These are phyloP conservation scores for Gymnoscopelus microlampas DNA, from an alignment of 2,797 vertebrate genomes.

Conservation along the genomic window DNA sequence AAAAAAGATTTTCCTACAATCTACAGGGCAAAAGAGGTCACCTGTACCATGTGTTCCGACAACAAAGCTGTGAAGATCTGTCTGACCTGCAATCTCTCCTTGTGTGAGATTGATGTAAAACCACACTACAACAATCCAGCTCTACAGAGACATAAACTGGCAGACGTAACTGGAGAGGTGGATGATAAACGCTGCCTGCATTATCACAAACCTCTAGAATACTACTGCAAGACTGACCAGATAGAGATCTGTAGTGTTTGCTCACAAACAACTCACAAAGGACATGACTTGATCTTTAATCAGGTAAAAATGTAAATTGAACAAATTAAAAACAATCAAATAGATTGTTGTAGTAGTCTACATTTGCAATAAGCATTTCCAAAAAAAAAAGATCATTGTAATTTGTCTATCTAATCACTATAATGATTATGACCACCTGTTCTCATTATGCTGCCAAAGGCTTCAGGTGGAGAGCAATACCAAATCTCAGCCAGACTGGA, in stretches of 20 bases:
- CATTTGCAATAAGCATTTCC: too few species aligned
- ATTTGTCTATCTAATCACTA: too few species aligned
- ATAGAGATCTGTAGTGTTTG: background rate
- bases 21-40: background rate
- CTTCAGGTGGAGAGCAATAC: too few species aligned
- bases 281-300: conserved; percentile 4
- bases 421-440: too few species aligned
- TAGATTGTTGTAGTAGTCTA: too few species aligned
- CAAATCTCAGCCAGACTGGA: too few species aligned
- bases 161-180: background rate
- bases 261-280: background rate
- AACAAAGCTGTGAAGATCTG: conserved; percentile 6
- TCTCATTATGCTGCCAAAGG: too few species aligned
- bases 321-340: too few species aligned
- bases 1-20: too few species aligned
- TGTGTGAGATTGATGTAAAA: conserved; percentile 3
- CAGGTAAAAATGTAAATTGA: background rate
- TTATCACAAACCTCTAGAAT: conserved; percentile 1
- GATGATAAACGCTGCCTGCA: background rate
- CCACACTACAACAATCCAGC: conserved; percentile 7
- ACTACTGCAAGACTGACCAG: conserved; percentile 4
- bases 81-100: conserved; percentile 2
- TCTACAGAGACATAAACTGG: background rate
- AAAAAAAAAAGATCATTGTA: too few species aligned
- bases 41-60: conserved; percentile 1